These are phyloP conservation scores for Orycteropus afer DNA, from an alignment of 2,113 vertebrate species.

Conservation along the genomic window DNA sequence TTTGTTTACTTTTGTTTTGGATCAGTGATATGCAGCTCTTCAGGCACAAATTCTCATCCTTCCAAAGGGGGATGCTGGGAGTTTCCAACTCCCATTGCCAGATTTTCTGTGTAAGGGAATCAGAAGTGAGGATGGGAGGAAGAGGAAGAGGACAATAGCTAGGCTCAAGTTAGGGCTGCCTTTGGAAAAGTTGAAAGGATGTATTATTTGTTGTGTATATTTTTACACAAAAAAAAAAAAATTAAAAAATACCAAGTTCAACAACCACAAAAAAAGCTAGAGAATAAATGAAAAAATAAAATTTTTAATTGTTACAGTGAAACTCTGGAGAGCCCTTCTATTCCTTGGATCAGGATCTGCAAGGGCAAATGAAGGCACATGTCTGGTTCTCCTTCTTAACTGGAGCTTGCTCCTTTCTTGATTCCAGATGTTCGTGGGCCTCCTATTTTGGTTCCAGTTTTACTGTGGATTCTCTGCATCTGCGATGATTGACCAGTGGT, in stretches of 20 bases:
- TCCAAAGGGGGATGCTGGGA: not conserved
- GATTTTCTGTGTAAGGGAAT: not conserved
- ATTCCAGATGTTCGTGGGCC: constrained; percentile 96
- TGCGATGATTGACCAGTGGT: constrained; percentile 98
- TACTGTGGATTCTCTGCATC: constrained; percentile 98
- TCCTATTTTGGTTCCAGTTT: constrained; percentile 99
- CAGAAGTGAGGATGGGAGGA: not conserved
- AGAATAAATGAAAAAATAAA: too few relatives aligned
- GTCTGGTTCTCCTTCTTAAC: rapidly evolving
- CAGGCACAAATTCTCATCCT: not conserved
- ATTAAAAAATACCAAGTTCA: too few relatives aligned
- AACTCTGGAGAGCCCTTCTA: not conserved
- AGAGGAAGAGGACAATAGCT: rapidly evolving
- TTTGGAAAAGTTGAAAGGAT: not conserved
- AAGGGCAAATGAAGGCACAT: not conserved
- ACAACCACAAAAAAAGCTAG: too few relatives aligned
- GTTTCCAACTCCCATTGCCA: too few relatives aligned
- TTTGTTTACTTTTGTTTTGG: constrained; percentile 1
- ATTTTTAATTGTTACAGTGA: not conserved
- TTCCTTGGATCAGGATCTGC: not conserved
- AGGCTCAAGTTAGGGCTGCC: not conserved
- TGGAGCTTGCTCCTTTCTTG: not conserved
- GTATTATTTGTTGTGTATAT: too few relatives aligned
- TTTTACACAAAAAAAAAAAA: too few relatives aligned
- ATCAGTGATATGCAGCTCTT: not conserved